Base-by-base conservation (phyloP, 1,140 invertebrate genomes). In the Bacillus rossius region DNA sequence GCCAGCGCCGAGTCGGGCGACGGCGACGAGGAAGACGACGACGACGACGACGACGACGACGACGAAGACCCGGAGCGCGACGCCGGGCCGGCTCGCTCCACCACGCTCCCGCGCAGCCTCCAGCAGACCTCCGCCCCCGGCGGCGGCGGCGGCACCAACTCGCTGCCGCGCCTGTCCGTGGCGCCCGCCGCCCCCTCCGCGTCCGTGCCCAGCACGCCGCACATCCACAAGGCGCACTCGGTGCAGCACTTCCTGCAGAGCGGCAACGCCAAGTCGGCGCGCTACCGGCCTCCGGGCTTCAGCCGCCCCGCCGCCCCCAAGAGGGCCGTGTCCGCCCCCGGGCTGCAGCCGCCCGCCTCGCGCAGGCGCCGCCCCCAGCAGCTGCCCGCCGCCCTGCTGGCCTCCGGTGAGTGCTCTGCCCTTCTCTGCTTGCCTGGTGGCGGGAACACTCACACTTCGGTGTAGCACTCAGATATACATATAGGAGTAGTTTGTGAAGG, bases 211-310 rank as follows among this genome's bases (percentile, higher is more conserved):
- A 79, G 78, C 47, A 23, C 37, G 2, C n/a, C 22, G 29, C 56
- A 56, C 77, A 82, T 89, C 69, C 81, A 85, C 62, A 87, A 88
- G 66, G 82, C 84, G 0, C 84, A 87, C 64, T 86, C 81, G 60
- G 78, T 83, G 42, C 78, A 83, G 67, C 76, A 85, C 65, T 81
- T 85, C 64, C 75, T 78, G 41, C 79, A 80, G 29, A 34, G 29
- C 60, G 78, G 77, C 48, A 81, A 80, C 59, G 89, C 90, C 2
- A 91, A 92, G 67, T 92, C 89, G 25, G 91, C 91, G 3, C 74
- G 92, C 2, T 94, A 94, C 68, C 75, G 91, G 1, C 89, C 91
- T 0, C 91, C 91, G 0, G 91, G 91, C 0, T 87, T 90, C 71
- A 79, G 77, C 48, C 72, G 60, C 13, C 29, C 72, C 26, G 65